phyloP scores from a whole-genome alignment of 2,113 vertebrate species.

The mouse (Mus musculus) region DNA sequence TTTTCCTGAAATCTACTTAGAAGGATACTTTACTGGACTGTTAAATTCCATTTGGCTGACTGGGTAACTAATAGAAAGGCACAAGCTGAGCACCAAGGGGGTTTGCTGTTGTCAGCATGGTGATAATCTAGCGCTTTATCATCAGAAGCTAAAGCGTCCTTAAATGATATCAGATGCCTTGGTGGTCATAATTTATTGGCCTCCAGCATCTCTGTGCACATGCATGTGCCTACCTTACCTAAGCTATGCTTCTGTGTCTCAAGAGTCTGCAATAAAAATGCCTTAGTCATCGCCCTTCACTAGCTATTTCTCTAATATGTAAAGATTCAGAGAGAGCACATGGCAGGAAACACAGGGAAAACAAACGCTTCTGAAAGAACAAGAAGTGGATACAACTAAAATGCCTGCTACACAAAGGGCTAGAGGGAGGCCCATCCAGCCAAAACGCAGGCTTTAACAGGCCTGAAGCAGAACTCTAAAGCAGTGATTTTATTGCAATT shows the following conservation, averaged over 20 bases:
- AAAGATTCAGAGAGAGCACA: constrained; percentile 16
- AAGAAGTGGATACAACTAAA: not conserved
- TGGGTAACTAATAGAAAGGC: constrained; percentile 77
- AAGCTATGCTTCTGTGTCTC: constrained; percentile 72
- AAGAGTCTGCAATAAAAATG: constrained; percentile 73
- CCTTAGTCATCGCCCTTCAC: constrained; percentile 20
- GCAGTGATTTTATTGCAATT: not conserved
- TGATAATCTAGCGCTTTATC: constrained; percentile 79
- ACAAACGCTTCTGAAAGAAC: not conserved
- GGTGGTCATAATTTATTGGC: constrained; percentile 79
- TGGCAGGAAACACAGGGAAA: constrained; percentile 1
- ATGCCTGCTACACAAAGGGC: not conserved
- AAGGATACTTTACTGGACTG: constrained; percentile 64
- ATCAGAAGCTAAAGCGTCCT: constrained; percentile 84
- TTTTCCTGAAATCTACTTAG: constrained; percentile 66
- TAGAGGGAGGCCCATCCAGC: not conserved
- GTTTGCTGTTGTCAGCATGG: constrained; percentile 79
- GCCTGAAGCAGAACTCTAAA: not conserved
- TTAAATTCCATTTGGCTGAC: constrained; percentile 80
- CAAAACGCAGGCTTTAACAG: not conserved
- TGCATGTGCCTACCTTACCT: constrained; percentile 59
- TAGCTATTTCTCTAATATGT: constrained; percentile 64
- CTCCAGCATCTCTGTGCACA: constrained; percentile 58
- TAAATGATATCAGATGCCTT: constrained; percentile 79
- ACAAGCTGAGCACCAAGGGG: constrained; percentile 70